A percentile compares a stretch with the other conserved stretches of the same genome.
Conservation (phyloP, 2,797 vertebrate genomes). For the Synanceia verrucosa region DNA sequence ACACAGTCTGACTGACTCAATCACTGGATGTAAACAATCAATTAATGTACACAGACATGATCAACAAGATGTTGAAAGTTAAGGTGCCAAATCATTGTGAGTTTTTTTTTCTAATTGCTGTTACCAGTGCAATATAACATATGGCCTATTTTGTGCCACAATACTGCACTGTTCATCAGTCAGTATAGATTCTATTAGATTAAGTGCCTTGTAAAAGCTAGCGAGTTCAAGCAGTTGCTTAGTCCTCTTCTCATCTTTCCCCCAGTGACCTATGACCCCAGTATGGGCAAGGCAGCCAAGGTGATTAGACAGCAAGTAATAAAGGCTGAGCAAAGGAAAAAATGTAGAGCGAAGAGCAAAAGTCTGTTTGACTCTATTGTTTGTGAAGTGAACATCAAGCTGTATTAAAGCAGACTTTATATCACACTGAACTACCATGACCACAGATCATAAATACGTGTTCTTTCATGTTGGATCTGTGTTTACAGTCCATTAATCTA, state of each 20-base stretch:
- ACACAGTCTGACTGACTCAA: constrained; percentile 26
- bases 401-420: too few relatives aligned
- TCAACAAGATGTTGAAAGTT: neutral
- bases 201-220: neutral
- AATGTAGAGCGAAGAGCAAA: neutral
- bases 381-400: too few relatives aligned
- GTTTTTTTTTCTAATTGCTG: neutral
- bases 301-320: constrained; percentile 28
- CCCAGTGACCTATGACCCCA: constrained; percentile 50
- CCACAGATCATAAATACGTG: too few relatives aligned
- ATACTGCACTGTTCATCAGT: neutral
- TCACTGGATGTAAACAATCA: constrained; percentile 15
- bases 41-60: neutral
- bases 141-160: neutral
- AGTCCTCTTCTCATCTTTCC: constrained; percentile 52
- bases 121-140: neutral
- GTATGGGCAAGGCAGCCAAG: constrained; percentile 31
- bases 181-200: neutral
- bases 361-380: neutral
- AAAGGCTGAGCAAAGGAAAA: constrained; percentile 26
- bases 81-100: neutral
- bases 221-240: neutral
- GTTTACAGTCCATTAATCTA: neutral
- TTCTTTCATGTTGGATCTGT: neutral
- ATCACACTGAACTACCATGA: too few relatives aligned